Percentiles rank a stretch among this genome's conserved stretches.
These are phyloP conservation scores for Drosophila setifemur DNA, from an alignment of 1,140 invertebrate species.

Conservation along the genomic window DNA sequence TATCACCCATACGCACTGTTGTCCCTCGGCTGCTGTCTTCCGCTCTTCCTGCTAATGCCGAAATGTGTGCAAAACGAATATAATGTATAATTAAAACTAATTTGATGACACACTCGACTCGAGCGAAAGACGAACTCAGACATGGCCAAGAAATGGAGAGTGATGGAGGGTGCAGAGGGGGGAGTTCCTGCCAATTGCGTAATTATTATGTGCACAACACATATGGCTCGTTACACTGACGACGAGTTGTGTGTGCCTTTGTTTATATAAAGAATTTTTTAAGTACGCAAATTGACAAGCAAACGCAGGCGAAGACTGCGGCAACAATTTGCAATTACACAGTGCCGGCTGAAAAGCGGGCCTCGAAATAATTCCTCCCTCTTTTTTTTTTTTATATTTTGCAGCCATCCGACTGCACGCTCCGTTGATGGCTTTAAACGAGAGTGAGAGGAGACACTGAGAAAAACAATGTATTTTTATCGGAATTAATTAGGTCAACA, in stretches of 20 bases:
- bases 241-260: conserved; percentile 18
- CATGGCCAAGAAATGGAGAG: neutral
- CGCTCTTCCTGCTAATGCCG: conserved; percentile 1
- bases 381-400: too few species aligned
- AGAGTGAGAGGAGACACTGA: conserved; percentile 26
- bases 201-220: conserved; percentile 64
- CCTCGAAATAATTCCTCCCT: conserved; percentile 5
- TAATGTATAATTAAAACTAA: conserved; percentile 57
- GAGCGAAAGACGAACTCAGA: conserved; percentile 15
- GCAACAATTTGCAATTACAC: conserved; percentile 40
- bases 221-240: conserved; percentile 45
- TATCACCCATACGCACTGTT: conserved; percentile 42
- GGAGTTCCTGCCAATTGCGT: conserved; percentile 52
- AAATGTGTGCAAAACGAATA: conserved; percentile 50
- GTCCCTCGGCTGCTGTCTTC: neutral
- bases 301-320: conserved; percentile 38
- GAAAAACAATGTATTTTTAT: neutral
- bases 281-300: conserved; percentile 76
- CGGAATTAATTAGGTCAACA: too few species aligned
- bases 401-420: conserved; percentile 21
- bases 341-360: neutral
- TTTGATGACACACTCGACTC: conserved; percentile 47
- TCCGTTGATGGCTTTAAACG: conserved; percentile 39
- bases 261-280: conserved; percentile 64
- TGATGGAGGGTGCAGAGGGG: neutral